Percentiles rank a stretch among this genome's conserved stretches.
These are phyloP conservation scores for Sebastes kiyomatsui DNA, from an alignment of 2,797 vertebrate species.

Conservation along the genomic window DNA sequence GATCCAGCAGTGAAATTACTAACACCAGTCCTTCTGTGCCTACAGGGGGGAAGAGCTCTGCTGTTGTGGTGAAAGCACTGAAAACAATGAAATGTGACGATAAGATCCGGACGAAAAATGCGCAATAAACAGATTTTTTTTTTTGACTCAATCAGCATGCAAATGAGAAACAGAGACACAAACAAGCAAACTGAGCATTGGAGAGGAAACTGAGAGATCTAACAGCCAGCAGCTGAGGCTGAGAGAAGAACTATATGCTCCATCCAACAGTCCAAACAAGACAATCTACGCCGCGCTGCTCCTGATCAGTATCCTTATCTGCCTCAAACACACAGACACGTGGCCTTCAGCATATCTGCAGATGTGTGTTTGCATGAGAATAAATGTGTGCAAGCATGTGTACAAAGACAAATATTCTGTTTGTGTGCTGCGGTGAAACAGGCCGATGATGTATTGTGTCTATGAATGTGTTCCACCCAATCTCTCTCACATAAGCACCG, in stretches of 20 bases:
- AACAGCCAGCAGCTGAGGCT: neutral
- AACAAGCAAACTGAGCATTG: neutral
- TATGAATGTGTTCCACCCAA: constrained; percentile 28
- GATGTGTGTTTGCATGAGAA: constrained; percentile 26
- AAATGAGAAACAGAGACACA: constrained; percentile 54
- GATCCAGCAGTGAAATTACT: constrained; percentile 61
- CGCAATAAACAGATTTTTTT: constrained; percentile 34
- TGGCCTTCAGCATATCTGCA: neutral
- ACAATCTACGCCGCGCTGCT: neutral
- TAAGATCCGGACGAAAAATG: constrained; percentile 25
- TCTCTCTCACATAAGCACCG: neutral
- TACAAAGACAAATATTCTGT: constrained; percentile 9
- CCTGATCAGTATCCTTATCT: constrained; percentile 19
- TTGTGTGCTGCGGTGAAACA: constrained; percentile 5
- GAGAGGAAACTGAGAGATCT: constrained; percentile 11
- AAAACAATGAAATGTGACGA: constrained; percentile 26
- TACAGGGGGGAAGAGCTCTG: constrained; percentile 25
- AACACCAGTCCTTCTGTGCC: constrained; percentile 50
- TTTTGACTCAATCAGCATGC: constrained; percentile 30
- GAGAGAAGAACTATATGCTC: constrained; percentile 19
- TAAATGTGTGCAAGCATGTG: neutral
- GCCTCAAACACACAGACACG: neutral
- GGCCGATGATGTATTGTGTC: constrained; percentile 6
- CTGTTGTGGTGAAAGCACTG: constrained; percentile 13
- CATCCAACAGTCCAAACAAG: constrained; percentile 9